Percentiles rank a stretch among this genome's conserved stretches.
These are phyloP conservation scores for Neofelis nebulosa DNA, from an alignment of 2,113 vertebrate genomes.

Conservation along the genomic window DNA sequence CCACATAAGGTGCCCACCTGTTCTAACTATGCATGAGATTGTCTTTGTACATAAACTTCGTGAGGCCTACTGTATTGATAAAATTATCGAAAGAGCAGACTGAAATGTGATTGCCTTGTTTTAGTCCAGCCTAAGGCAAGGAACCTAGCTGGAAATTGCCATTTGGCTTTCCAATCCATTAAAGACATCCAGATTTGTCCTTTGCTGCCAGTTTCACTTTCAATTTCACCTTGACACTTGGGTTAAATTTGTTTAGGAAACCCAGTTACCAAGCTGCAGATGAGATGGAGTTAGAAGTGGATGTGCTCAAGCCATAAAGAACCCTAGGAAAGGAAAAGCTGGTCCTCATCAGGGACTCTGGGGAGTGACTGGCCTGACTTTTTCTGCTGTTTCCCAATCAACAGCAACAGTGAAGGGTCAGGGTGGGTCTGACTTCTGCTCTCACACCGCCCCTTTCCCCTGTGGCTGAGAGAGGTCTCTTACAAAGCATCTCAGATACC, in stretches of 20 bases:
- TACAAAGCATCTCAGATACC: slow-evolving; percentile 66
- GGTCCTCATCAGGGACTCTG: background rate
- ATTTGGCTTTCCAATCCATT: slow-evolving; percentile 65
- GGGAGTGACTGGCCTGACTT: background rate
- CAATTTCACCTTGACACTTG: slow-evolving; percentile 73
- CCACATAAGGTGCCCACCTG: background rate
- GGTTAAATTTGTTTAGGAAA: slow-evolving; percentile 72
- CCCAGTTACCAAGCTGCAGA: slow-evolving; percentile 60
- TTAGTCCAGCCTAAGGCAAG: slow-evolving; percentile 55
- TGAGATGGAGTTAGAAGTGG: slow-evolving; percentile 51
- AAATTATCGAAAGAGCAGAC: slow-evolving; percentile 55
- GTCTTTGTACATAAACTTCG: background rate
- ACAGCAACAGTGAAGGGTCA: background rate
- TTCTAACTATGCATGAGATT: background rate
- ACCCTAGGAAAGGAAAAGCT: slow-evolving; percentile 34
- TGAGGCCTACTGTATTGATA: slow-evolving; percentile 47
- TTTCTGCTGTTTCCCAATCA: slow-evolving; percentile 34
- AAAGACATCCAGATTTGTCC: slow-evolving; percentile 53
- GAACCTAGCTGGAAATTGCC: slow-evolving; percentile 58
- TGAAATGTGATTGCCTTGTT: slow-evolving; percentile 58
- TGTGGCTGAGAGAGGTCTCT: slow-evolving; percentile 21
- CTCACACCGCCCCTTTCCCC: background rate
- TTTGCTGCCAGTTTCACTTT: slow-evolving; percentile 73
- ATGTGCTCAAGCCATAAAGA: slow-evolving; percentile 21
- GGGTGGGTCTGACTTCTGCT: slow-evolving; percentile 6